A percentile compares a stretch with the other conserved stretches of the same genome.
These are phyloP conservation scores for Isoperla grammatica DNA, from an alignment of 2,888 invertebrate species.

Conservation along the genomic window DNA sequence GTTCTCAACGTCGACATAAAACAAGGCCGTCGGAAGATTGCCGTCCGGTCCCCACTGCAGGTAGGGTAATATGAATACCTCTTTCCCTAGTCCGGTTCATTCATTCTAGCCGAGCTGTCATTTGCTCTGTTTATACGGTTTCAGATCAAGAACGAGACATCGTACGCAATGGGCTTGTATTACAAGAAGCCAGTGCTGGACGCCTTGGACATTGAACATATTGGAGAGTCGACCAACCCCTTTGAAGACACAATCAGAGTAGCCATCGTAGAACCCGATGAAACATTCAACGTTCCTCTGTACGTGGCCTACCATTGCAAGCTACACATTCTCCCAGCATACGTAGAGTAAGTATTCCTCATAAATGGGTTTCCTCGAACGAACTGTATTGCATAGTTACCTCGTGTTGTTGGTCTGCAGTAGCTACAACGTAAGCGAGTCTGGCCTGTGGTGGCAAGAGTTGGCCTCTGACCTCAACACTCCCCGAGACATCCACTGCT, in stretches of 20 bases:
- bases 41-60: conserved; percentile 69
- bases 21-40: conserved; percentile 54
- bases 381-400: no score
- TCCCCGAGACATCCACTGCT: conserved; percentile 62
- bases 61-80: conserved; percentile 46
- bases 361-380: neutral
- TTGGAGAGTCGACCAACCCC: conserved; percentile 65
- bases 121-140: no score
- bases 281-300: conserved; percentile 68
- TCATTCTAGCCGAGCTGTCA: neutral
- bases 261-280: conserved; percentile 66
- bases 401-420: conserved; percentile 39
- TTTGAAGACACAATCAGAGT: conserved; percentile 69
- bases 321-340: conserved; percentile 65
- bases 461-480: conserved; percentile 60
- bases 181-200: conserved; percentile 68
- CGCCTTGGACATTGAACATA: conserved; percentile 55
- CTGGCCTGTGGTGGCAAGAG: conserved; percentile 77
- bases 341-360: conserved; percentile 57
- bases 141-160: conserved; percentile 70
- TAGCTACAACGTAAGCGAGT: conserved; percentile 63
- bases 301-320: conserved; percentile 77
- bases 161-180: conserved; percentile 65
- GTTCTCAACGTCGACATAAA: conserved; percentile 60
- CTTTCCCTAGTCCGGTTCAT: no score